phyloP scores from a whole-genome alignment of 1,140 invertebrate species.

The Tyrophagus putrescentiae region DNA sequence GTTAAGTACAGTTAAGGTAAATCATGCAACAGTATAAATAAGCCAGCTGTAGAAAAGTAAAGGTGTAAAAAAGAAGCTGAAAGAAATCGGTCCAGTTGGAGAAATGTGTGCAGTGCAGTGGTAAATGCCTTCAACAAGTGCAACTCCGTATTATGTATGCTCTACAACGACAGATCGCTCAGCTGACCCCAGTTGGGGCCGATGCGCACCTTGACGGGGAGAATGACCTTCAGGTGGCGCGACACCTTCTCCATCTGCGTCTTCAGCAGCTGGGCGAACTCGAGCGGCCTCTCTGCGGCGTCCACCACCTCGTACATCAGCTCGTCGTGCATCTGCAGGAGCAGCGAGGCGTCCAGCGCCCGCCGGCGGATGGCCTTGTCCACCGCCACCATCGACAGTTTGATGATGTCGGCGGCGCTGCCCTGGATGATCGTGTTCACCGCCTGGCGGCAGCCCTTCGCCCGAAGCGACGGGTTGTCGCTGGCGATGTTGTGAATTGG shows the following conservation, averaged over 20 bases:
- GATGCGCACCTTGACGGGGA: slow-evolving; percentile 69
- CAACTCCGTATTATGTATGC: too few species aligned
- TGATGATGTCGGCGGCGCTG: slow-evolving; percentile 84
- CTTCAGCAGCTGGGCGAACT: slow-evolving; percentile 51
- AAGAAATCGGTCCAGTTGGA: too few species aligned
- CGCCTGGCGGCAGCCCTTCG: slow-evolving; percentile 83
- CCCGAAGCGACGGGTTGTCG: slow-evolving; percentile 41
- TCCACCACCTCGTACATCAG: slow-evolving; percentile 69
- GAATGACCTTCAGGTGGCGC: slow-evolving; percentile 47
- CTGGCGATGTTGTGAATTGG: slow-evolving; percentile 61
- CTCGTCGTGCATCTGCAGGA: slow-evolving; percentile 90
- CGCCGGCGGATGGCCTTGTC: slow-evolving; percentile 39
- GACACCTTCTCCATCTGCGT: slow-evolving; percentile 63
- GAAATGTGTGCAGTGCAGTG: too few species aligned
- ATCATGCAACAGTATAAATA: too few species aligned
- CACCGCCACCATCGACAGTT: slow-evolving; percentile 69
- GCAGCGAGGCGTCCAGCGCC: slow-evolving; percentile 38
- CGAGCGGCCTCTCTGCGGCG: slow-evolving; percentile 38
- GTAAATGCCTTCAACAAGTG: too few species aligned
- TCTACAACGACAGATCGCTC: too few species aligned
- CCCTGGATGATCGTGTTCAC: slow-evolving; percentile 90
- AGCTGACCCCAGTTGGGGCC: slow-evolving; percentile 56
- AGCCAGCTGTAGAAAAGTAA: too few species aligned
- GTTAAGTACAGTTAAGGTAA: too few species aligned
- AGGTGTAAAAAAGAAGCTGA: too few species aligned